Percentiles rank a stretch among this genome's conserved stretches.
Evolutionary conservation across 1,140 invertebrate species (phyloP).

Genomic region (Drosophila tristis): DNA sequence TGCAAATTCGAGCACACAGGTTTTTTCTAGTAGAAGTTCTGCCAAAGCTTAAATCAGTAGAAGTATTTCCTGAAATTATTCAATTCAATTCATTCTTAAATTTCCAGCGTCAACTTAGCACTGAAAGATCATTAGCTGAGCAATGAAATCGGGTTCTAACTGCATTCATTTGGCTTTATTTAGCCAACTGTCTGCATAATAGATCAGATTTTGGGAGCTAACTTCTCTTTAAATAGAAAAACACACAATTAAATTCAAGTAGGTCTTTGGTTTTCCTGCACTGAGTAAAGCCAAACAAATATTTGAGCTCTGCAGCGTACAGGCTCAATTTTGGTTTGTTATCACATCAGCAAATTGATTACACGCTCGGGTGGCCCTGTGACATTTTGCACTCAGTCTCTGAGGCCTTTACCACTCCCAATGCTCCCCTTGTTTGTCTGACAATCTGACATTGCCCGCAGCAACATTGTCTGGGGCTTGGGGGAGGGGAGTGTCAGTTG

Average conservation of each 20-base stretch:
- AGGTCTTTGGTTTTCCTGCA: background rate
- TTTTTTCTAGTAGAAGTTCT: no score
- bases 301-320: constrained; percentile 31
- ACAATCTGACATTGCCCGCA: constrained; percentile 42
- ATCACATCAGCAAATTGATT: constrained; percentile 56
- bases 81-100: no score
- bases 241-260: no score
- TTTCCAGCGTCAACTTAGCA: no score
- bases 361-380: constrained; percentile 44
- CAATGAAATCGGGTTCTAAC: no score
- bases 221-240: no score
- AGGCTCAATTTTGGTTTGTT: constrained; percentile 39
- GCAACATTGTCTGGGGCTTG: constrained; percentile 22
- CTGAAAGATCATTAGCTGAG: no score
- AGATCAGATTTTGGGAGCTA: no score
- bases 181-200: background rate
- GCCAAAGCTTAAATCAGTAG: no score
- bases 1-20: no score
- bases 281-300: constrained; percentile 37
- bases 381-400: constrained; percentile 24
- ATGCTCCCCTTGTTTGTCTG: constrained; percentile 20
- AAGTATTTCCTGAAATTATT: no score
- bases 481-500: constrained; percentile 27
- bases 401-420: background rate
- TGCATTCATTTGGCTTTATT: background rate